Evolutionary conservation across 1,140 invertebrate species (phyloP).

Genomic region (Copidosoma floridanum): DNA sequence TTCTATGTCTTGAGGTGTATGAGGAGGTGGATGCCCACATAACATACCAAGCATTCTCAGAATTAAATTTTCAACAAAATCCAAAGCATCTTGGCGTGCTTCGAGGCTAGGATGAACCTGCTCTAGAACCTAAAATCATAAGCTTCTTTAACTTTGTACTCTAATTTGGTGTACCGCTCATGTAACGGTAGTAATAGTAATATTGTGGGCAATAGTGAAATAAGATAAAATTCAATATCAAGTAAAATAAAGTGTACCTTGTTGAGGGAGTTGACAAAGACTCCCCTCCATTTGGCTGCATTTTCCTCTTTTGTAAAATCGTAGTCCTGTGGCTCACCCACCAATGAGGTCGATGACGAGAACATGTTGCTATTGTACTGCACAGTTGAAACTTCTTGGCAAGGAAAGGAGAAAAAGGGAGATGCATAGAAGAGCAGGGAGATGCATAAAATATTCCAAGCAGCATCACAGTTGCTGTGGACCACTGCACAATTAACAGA

Average conservation of each 20-base stretch:
- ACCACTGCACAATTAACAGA: too few species aligned
- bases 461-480: too few species aligned
- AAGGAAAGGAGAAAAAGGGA: conserved; percentile 11
- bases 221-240: too few species aligned
- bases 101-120: conserved; percentile 86
- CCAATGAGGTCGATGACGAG: conserved; percentile 56
- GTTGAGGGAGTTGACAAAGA: conserved; percentile 76
- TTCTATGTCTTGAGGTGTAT: conserved; percentile 84
- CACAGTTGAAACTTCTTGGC: conserved; percentile 18
- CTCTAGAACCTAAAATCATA: conserved; percentile 73
- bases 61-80: conserved; percentile 91
- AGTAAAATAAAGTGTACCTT: too few species aligned
- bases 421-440: conserved; percentile 20
- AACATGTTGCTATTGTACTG: conserved; percentile 58
- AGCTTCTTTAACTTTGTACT: too few species aligned
- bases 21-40: conserved; percentile 79
- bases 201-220: too few species aligned
- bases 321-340: conserved; percentile 67
- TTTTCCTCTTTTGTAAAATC: conserved; percentile 88
- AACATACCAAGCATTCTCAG: conserved; percentile 84
- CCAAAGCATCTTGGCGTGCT: conserved; percentile 85
- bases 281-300: conserved; percentile 82
- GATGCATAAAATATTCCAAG: neutral
- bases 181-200: too few species aligned
- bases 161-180: too few species aligned